These are phyloP conservation scores for Drosophila rubida DNA, from an alignment of 2,888 invertebrate genomes.

Conservation along the genomic window DNA sequence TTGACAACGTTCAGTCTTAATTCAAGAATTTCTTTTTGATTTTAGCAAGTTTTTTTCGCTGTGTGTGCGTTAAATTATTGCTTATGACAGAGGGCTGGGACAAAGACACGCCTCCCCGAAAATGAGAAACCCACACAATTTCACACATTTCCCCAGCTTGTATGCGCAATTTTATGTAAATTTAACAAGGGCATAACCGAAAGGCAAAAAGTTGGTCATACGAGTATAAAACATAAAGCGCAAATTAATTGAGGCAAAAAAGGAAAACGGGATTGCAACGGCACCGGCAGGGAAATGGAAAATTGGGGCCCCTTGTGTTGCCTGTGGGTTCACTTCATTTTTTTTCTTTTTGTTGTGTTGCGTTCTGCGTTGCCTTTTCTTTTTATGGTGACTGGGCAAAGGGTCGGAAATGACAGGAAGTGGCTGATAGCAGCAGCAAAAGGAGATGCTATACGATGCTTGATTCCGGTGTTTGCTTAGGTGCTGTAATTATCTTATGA, in stretches of 20 bases:
- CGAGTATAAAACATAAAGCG: constrained; percentile 70
- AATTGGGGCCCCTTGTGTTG: constrained; percentile 35
- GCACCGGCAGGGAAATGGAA: constrained; percentile 25
- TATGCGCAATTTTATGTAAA: constrained; percentile 64
- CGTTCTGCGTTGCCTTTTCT: constrained; percentile 1
- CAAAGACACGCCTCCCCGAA: constrained; percentile 8
- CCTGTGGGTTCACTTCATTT: constrained; percentile 31
- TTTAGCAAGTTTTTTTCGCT: too few species aligned
- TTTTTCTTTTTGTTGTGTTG: constrained; percentile 4
- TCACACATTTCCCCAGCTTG: constrained; percentile 43
- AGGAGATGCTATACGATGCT: constrained; percentile 33
- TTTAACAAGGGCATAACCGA: constrained; percentile 65
- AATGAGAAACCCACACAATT: constrained; percentile 24
- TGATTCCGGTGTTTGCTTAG: constrained; percentile 60
- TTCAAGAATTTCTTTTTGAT: too few species aligned
- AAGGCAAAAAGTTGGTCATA: constrained; percentile 56
- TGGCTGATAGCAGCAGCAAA: constrained; percentile 32
- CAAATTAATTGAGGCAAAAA: constrained; percentile 74
- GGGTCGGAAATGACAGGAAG: constrained; percentile 68
- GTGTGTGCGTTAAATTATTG: constrained; percentile 22
- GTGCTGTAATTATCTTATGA: constrained; percentile 54
- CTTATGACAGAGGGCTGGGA: constrained; percentile 18
- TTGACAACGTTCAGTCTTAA: too few species aligned
- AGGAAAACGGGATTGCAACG: constrained; percentile 20
- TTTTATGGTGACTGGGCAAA: constrained; percentile 56